Base-by-base conservation (phyloP, 2,797 vertebrate genomes). In the Oreortyx pictus region DNA sequence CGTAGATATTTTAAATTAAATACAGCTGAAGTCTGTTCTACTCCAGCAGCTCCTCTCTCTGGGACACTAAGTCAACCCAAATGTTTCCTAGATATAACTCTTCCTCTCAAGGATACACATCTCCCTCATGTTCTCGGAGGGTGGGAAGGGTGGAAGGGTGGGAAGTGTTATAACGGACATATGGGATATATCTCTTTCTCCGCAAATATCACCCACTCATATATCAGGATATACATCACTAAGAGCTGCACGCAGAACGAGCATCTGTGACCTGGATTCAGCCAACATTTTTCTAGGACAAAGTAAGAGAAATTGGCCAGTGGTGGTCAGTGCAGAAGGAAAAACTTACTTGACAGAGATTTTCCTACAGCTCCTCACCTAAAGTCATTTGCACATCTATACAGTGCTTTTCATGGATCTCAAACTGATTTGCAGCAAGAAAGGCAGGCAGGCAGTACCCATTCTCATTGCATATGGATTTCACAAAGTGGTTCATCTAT, bases 1-100 rank as follows among this genome's bases (percentile, higher is more conserved):
- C 86, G 92, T 52, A 90, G 76, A 86, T 92, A 85, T 39, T 72
- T 85, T 79, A 94, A 92, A 95, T 91, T 65, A 82, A 91, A 86
- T 72, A 81, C 79, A 84, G 92, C 61, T 94, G 94, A 92, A 23
- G 23, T 71, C 44, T 88, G 71, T 65, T 90, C 81, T 73, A 7
- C 72, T 71, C 75, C 86, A 72, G 78, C 91, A 92, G 82, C 23
- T 86, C 72, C 82, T 72, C 33, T 92, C 66, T 88, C 88, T 82
- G 49, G 87, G 90, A 92, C 82, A 71, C 35, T 82, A 77, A 91
- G 79, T 86, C 87, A 88, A 54, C 37, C 25, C 50, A 86, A 92
- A 94, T 91, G 80, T 41, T 94, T 92, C 89, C 87, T 87, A 92
- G 85, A 92, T 89, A 82, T 1, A 85, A 82, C 37, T 81, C 50